Percentiles rank a stretch among this genome's conserved stretches.
Evolutionary conservation across 2,797 vertebrate species (phyloP).

Genomic region (Rhincodon typus): DNA sequence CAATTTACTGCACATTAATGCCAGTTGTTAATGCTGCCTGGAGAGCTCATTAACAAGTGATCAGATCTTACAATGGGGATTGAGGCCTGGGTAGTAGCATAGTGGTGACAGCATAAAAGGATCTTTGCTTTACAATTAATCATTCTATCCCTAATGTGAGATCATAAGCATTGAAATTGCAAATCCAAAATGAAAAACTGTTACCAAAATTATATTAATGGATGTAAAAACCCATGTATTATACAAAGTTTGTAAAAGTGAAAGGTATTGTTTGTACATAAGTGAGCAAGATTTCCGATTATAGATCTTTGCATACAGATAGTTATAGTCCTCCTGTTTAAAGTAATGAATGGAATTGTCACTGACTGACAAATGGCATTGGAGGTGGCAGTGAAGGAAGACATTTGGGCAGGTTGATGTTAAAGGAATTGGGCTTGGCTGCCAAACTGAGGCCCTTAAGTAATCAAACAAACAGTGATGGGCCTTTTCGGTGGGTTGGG

Average conservation of each 20-base stretch:
- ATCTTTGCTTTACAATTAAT: background rate
- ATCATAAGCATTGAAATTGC: background rate
- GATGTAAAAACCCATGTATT: background rate
- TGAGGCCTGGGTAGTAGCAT: background rate
- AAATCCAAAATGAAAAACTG: background rate
- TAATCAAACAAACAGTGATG: no score
- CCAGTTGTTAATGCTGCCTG: background rate
- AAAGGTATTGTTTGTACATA: background rate
- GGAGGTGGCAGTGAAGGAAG: no score
- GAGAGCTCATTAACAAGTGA: background rate
- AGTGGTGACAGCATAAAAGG: background rate
- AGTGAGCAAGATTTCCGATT: background rate
- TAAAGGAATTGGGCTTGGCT: no score
- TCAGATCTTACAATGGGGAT: background rate
- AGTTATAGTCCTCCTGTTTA: background rate
- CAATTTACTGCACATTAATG: background rate
- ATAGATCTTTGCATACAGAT: background rate
- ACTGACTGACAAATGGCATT: no score
- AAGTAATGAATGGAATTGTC: no score
- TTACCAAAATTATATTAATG: background rate
- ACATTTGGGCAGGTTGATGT: no score
- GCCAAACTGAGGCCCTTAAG: no score
- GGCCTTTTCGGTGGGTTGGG: no score
- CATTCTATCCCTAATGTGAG: background rate
- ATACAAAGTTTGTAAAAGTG: background rate